Conservation (phyloP, 2,888 invertebrate species). For the Polyommatus iphigenia region DNA sequence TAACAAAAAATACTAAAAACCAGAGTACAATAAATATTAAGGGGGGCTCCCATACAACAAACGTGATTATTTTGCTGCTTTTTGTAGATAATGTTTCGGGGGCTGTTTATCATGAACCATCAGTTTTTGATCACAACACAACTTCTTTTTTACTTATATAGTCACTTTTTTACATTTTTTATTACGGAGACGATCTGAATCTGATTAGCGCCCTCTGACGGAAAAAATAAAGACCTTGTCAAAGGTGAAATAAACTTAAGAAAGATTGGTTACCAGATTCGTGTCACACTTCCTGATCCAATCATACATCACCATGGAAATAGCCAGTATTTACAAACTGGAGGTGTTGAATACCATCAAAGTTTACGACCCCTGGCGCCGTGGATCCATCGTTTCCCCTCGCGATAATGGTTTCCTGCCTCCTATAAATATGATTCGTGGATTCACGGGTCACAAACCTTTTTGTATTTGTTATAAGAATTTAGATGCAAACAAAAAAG, state of each 20-base stretch:
- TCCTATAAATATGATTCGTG: constrained; percentile 44
- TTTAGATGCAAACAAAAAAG: not conserved
- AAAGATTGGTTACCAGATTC: constrained; percentile 13
- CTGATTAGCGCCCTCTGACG: too few species aligned
- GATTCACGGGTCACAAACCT: constrained; percentile 5
- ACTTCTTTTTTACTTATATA: too few species aligned
- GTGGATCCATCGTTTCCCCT: constrained; percentile 61
- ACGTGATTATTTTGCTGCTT: too few species aligned
- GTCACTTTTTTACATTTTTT: too few species aligned
- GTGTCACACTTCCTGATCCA: constrained; percentile 6
- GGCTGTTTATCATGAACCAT: too few species aligned
- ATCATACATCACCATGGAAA: constrained; percentile 28
- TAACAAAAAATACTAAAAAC: too few species aligned
- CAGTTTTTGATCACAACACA: too few species aligned
- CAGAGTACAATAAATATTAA: too few species aligned
- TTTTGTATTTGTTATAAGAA: constrained; percentile 12
- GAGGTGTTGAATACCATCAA: constrained; percentile 55
- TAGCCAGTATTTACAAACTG: constrained; percentile 34
- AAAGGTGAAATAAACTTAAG: not conserved
- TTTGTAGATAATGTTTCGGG: too few species aligned
- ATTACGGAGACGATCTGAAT: too few species aligned
- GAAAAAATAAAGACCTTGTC: too few species aligned
- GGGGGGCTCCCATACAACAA: too few species aligned
- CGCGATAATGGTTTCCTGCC: constrained; percentile 67
- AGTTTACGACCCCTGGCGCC: constrained; percentile 72